Evolutionary conservation across 2,113 vertebrate species (phyloP).

Genomic region (Todiramphus chloris): DNA sequence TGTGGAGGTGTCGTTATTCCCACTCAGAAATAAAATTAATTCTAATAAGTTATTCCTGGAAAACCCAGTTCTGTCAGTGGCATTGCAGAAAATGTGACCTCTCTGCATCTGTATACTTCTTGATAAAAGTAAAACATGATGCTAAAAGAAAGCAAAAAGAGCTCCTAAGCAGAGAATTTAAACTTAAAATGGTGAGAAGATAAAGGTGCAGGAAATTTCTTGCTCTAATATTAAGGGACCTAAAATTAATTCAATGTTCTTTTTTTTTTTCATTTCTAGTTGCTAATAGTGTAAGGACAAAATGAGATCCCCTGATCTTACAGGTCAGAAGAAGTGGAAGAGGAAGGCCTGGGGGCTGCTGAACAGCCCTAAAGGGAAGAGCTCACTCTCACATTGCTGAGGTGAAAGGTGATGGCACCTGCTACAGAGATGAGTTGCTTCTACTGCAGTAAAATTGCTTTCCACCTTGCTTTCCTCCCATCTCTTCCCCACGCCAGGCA

Average conservation of each 20-base stretch:
- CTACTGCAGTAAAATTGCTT: background rate
- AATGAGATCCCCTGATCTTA: background rate
- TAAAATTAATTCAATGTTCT: background rate
- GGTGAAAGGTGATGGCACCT: background rate
- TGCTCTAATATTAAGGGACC: background rate
- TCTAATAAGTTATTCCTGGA: slow-evolving; percentile 9
- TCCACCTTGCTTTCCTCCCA: background rate
- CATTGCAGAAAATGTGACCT: fast-evolving
- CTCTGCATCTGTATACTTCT: background rate
- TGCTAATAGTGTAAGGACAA: background rate
- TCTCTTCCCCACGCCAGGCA: background rate
- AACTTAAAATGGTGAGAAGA: background rate
- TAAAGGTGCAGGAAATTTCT: background rate
- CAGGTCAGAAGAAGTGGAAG: background rate
- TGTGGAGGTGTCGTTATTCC: background rate
- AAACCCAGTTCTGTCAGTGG: slow-evolving; percentile 22
- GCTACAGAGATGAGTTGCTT: background rate
- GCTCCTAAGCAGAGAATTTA: background rate
- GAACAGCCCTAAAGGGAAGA: background rate
- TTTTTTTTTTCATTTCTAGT: background rate
- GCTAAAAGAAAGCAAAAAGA: background rate
- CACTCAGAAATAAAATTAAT: slow-evolving; percentile 35
- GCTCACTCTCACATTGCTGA: background rate
- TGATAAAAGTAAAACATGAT: background rate
- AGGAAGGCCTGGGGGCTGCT: background rate